Evolutionary conservation across 2,113 vertebrate genomes (phyloP).

Genomic region (Mastomys natalensis): DNA sequence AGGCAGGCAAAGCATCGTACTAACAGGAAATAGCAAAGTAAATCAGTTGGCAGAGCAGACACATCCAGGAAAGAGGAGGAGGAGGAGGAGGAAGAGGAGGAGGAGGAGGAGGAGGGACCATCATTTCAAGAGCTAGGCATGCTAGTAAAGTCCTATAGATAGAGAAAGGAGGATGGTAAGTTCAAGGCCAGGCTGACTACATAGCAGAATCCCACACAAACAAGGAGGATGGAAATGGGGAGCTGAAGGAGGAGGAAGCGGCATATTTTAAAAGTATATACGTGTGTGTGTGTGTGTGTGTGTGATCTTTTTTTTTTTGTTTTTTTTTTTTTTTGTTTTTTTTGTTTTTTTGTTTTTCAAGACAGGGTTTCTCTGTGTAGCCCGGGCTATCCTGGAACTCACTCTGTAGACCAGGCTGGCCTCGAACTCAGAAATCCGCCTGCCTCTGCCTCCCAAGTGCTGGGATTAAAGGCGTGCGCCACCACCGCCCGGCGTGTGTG

Average conservation of each 20-base stretch:
- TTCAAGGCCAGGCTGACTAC: neutral
- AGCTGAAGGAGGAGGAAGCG: neutral
- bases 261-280: neutral
- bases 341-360: no score
- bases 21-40: neutral
- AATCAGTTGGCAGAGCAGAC: neutral
- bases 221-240: neutral
- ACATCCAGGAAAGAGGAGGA: neutral
- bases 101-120: neutral
- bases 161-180: neutral
- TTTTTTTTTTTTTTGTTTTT: no score
- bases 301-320: no score
- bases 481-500: no score
- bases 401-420: no score
- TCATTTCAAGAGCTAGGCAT: neutral
- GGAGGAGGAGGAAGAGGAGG: neutral
- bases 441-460: no score
- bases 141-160: neutral
- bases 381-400: no score
- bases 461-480: no score
- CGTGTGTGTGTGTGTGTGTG: neutral
- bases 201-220: neutral
- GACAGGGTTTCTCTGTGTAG: no score
- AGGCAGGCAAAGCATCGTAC: neutral
- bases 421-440: no score